These are phyloP conservation scores for Ptilorrhoa leucosticta DNA, from an alignment of 2,113 vertebrate genomes.

Conservation along the genomic window DNA sequence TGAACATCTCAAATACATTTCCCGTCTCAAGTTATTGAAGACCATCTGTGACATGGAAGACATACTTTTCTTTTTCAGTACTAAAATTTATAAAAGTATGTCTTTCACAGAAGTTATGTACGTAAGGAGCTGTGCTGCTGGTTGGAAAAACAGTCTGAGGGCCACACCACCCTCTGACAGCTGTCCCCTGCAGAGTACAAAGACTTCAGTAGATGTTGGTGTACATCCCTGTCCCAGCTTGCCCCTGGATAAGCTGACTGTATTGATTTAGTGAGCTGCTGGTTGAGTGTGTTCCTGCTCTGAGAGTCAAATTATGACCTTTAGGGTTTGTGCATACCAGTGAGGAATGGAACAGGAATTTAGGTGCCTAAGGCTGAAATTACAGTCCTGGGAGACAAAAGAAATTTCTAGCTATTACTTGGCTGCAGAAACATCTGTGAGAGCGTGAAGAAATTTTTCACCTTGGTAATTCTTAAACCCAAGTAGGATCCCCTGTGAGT, in stretches of 20 bases:
- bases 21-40: not conserved
- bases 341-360: not conserved
- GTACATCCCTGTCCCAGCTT: not conserved
- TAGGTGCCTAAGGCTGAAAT: not conserved
- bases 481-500: not conserved
- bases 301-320: not conserved
- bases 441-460: not conserved
- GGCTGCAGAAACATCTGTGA: not conserved
- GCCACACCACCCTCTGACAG: not conserved
- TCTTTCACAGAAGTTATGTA: not conserved
- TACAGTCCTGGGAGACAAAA: not conserved
- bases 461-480: not conserved
- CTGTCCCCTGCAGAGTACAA: not conserved
- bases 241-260: not conserved
- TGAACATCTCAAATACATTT: not conserved
- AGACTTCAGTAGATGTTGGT: not conserved
- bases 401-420: not conserved
- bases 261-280: not conserved
- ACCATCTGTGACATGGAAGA: not conserved
- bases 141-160: not conserved
- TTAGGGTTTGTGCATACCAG: not conserved
- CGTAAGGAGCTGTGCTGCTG: not conserved
- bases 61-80: not conserved
- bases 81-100: not conserved
- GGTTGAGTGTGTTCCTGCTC: not conserved